Conservation (phyloP, 2,797 vertebrate species). For the Australoheros facetus region DNA sequence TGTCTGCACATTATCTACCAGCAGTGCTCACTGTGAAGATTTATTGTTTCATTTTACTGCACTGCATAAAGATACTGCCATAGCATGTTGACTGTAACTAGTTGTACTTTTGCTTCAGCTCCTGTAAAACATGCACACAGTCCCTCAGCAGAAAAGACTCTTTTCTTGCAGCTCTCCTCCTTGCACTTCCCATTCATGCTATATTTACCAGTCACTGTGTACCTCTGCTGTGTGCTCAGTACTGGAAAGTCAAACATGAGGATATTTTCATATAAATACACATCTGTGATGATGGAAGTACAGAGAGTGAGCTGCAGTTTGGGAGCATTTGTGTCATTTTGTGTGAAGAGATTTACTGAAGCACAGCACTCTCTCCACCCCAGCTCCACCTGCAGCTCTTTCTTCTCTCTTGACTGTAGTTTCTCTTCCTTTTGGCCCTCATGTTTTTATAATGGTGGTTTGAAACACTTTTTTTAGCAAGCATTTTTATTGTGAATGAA, state of each 20-base stretch:
- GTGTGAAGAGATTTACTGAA: conserved; percentile 21
- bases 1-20: not conserved
- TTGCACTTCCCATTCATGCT: conserved; percentile 58
- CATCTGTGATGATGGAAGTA: conserved; percentile 54
- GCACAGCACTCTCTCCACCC: not conserved
- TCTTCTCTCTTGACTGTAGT: not conserved
- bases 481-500: too few species aligned
- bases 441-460: not conserved
- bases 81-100: not conserved
- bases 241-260: conserved; percentile 72
- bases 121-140: not conserved
- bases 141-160: conserved; percentile 6
- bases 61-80: not conserved
- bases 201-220: conserved; percentile 75
- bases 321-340: conserved; percentile 15
- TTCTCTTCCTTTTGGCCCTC: not conserved
- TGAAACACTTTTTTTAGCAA: not conserved
- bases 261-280: conserved; percentile 74
- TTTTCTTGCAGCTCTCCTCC: conserved; percentile 35
- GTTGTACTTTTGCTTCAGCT: not conserved
- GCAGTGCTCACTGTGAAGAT: not conserved
- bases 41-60: not conserved
- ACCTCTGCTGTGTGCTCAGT: conserved; percentile 69
- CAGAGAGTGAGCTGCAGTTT: conserved; percentile 30
- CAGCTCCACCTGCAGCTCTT: not conserved